Evolutionary conservation across 2,888 invertebrate genomes (phyloP), one percentile per base, ranked within the genome.

Genomic region (Drosophila bunnanda): DNA sequence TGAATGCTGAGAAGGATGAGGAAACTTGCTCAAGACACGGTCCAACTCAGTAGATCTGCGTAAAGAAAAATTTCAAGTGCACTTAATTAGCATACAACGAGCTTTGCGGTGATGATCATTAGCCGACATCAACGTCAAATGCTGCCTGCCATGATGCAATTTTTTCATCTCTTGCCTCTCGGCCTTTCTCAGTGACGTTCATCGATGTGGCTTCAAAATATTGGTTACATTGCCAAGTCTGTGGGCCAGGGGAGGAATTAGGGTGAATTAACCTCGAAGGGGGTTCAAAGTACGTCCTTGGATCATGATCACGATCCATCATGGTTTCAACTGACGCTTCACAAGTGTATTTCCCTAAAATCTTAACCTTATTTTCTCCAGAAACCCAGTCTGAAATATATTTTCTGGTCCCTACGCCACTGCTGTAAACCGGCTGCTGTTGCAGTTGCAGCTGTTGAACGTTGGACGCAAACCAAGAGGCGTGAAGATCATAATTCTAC

Each of bases 401-500:
- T 28, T 46, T 46, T 46, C 10, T 28, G 12, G 2, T 10, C 3
- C 15, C 50, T 50, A 32, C 50, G 50, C 50, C 32, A 20, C 32
- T 50, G 50, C 9, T 10, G 1, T 5, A 9, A 13, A 13, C 32
- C 32, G 50, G 43, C 41, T 43, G 66, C 20, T 36, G 50, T 34
- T 20, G 48, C 65, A 38, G 48, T 36, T 41, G 36, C 25, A 36
- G 28, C 48, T 57, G 68, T 54, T 77, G 68, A 75, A 58, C 58
- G 66, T 60, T 67, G 50, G 56, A 64, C 76, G 75, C 75, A 22
- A 75, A 59, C 48, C 80, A 77, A 68, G 55, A 74, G 78, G 75
- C 86, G 76, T 86, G 86, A 86, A 86, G 89, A 89, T 89, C 86
- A 89, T 79, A 86, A 85, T 89, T 86, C 86, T 88, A 50, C 50